Conservation (phyloP, 2,113 vertebrate species). For the Carollia perspicillata region DNA sequence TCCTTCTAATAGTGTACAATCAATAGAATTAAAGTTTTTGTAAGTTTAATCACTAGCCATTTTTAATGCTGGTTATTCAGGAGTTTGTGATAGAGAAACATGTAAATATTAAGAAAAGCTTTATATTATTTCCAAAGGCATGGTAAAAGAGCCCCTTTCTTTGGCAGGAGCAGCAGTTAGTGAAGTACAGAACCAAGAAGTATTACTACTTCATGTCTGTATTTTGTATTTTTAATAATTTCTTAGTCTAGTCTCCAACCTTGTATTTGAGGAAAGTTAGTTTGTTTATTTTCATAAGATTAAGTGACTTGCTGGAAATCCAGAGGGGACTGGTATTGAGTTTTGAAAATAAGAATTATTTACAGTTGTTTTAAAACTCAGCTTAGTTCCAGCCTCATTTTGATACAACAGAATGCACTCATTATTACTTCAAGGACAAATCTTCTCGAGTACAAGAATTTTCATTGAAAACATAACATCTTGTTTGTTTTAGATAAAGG, state of each 20-base stretch:
- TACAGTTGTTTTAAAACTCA: neutral
- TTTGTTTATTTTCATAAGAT: constrained; percentile 39
- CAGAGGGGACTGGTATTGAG: neutral
- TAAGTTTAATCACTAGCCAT: neutral
- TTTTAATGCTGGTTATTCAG: neutral
- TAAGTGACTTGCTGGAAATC: constrained; percentile 15
- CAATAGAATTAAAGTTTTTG: neutral
- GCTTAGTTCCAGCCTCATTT: neutral
- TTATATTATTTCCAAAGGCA: neutral
- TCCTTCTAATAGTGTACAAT: neutral
- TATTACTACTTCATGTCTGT: neutral
- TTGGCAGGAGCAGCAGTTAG: neutral
- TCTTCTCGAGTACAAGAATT: constrained; percentile 24
- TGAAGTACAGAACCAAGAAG: neutral
- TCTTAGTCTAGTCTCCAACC: neutral
- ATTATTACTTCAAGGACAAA: constrained; percentile 20
- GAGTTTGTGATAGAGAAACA: neutral
- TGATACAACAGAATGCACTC: neutral
- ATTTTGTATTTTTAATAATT: constrained; percentile 15
- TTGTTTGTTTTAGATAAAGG: constrained; percentile 47
- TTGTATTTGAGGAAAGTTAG: neutral
- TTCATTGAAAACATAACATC: constrained; percentile 22
- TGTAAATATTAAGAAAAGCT: neutral
- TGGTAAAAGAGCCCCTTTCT: neutral
- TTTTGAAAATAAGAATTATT: neutral